Evolutionary conservation across 2,113 vertebrate genomes (phyloP), one percentile per base, ranked within the genome.

Genomic region (Lepisosteus osseus): DNA sequence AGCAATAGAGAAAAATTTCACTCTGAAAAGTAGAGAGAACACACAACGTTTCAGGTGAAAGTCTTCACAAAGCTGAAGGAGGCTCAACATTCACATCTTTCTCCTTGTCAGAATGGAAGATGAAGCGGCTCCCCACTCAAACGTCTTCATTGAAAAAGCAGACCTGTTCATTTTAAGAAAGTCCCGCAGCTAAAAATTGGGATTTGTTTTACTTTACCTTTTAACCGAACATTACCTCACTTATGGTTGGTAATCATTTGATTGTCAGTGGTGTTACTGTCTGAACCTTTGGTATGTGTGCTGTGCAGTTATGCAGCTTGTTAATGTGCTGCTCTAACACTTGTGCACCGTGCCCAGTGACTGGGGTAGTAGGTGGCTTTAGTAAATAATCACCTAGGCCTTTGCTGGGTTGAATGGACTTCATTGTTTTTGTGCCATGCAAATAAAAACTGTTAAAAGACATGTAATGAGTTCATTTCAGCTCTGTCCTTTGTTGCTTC

Each of bases 361-460:
- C 61, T 29, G 8, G 62, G 9, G 17, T 13, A 43, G 62, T 29
- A 42, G 57, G 29, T 41, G 8, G 3, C 4, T 13, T 65, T 42
- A 42, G 44, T 65, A 65, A 29, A 29, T 29, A 29, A 29, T 29
- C 14, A 42, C 29, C 62, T 65, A 42, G 40, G 12, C 41, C 8
- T 1, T 65, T 65, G 62, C 40, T 14, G 8, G 62, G 41, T 42
- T 65, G 62, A 65, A 65, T 65, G 62, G 62, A 11, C 62, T 43
- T 65, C 62, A 65, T 42, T 65, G 62, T 13, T 65, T 3, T 5
- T 65, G 40, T 65, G 62, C 62, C 41, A 7, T 43, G 41, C 41
- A 65, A 65, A 43, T 65, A 3, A 29, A 42, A 12, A 42, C 41
- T 43, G 8, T 13, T 14, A 65, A 65, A 6, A 42, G 11, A 43